Base-by-base conservation (phyloP, 2,888 invertebrate genomes). In the Pogonocherus hispidulus region DNA sequence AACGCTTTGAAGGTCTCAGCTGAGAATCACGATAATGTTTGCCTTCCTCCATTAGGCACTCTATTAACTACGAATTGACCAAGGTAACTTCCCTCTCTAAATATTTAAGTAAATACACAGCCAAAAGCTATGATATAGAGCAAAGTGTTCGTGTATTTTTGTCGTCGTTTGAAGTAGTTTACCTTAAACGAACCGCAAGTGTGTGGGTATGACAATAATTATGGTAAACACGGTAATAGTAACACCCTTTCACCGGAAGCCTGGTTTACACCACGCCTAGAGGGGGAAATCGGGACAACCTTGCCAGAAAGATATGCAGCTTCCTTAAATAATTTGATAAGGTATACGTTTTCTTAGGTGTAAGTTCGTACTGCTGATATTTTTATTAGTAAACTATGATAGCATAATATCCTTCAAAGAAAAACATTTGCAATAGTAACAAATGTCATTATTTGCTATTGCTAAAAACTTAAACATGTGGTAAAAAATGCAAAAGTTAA, bases 191-290 rank as follows among this genome's bases (percentile, higher is more conserved):
- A 60, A 68, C 55, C 51, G 64, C 63, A 14, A 65, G 35, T 22
- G 56, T 63, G 37, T 57, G 35, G 67, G 63, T 54, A 66, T 44
- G 52, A 68, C 56, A 71, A 68, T 68, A 68, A 66, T 68, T 52
- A 37, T 65, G 66, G 8, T 18, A 27, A 27, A 68, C 64, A 72
- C 60, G 62, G 67, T 69, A 51, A 51, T 68, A 37, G 47, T 54
- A 47, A 66, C 55, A 69, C 60, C 73, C 73, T 73, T 73, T 73
- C 73, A 71, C 73, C 71, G 71, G 71, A 73, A 71, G 64, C 63
- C 71, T 69, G 63, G 57, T 44, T 62, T 9, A 49, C 52, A 62
- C 69, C 70, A 65, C 72, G 56, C 71, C 71, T 54, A 67, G 5
- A 47, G 41, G 69, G 67, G 64, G 55, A 5, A n/a, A 37, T 8